Base-by-base conservation (phyloP, 2,888 invertebrate genomes). In the Tineola bisselliella region DNA sequence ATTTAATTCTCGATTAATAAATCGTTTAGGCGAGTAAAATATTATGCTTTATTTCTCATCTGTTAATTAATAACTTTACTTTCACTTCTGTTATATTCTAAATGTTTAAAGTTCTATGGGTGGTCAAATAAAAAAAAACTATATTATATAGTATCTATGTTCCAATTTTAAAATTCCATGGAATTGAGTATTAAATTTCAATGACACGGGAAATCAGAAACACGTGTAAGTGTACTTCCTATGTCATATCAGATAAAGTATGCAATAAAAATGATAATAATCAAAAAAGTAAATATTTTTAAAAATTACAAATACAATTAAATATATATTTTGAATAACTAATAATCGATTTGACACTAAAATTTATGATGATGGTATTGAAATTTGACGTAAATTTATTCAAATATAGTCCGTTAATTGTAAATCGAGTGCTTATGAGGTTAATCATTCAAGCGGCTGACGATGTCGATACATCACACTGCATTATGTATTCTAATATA, bases 301-400 rank as follows among this genome's bases (percentile, higher is more conserved):
- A 56, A 56, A 56, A 56, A 15, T 6, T 25, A 56, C 56, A 5
- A 56, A 56, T 12, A 56, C 58, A 33, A 58, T 33, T 33, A 58
- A 58, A 58, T 58, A 33, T 31, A 58, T 17, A 33, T 33, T 33
- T 58, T 8, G 33, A 58, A 58, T 17, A 58, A 13, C 54, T 25
- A 54, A 73, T 75, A 75, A 73, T 72, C 69, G 70, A 73, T 77
- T 77, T 76, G 69, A 75, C 79, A 75, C 76, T 74, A 74, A 75
- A 76, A 84, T 84, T 82, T 81, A 84, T 81, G 69, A 72, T 70
- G 71, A 69, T 71, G 64, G 68, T 72, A 72, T 75, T 74, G 73
- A 78, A 78, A 74, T 74, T 76, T 78, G 84, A 84, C 82, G 73
- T 72, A 81, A 82, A 84, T 82, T 71, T 82, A 84, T 82, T 83